A percentile compares a stretch with the other conserved stretches of the same genome.
phyloP scores from a whole-genome alignment of 35 echinoderm and acorn worm species.

The Diadema setosum region DNA sequence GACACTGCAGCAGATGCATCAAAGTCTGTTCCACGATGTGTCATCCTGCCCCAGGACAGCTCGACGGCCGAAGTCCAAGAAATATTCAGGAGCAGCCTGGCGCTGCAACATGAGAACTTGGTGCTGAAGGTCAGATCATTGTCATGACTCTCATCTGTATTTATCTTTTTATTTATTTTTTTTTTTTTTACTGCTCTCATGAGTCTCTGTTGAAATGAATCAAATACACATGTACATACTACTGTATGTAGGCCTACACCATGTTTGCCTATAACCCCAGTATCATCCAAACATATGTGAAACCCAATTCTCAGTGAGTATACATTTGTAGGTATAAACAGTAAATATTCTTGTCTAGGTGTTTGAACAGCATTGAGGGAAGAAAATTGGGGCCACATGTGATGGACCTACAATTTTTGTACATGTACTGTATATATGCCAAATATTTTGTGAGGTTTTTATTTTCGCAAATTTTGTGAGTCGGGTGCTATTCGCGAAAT shows the following conservation, averaged over 20 bases:
- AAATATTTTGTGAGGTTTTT: too few species aligned
- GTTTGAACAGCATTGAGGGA: too few species aligned
- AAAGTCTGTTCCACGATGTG: conserved; percentile 14
- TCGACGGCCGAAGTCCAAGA: conserved; percentile 17
- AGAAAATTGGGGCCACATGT: too few species aligned
- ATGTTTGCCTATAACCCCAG: neutral
- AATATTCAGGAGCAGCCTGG: conserved; percentile 10
- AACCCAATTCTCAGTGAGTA: too few species aligned
- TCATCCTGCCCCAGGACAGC: conserved; percentile 19
- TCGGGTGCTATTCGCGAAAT: too few species aligned
- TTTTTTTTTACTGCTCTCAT: neutral
- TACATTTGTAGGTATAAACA: too few species aligned
- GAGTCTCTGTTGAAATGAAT: too few species aligned
- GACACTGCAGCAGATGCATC: neutral
- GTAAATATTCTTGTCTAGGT: too few species aligned
- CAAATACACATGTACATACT: neutral
- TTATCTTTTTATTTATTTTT: neutral
- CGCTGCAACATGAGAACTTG: conserved; percentile 23
- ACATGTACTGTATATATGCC: too few species aligned
- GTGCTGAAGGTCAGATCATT: conserved; percentile 37
- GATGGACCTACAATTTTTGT: too few species aligned
- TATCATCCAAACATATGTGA: neutral
- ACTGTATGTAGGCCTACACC: neutral
- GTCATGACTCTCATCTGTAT: neutral
- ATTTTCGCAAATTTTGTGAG: too few species aligned